Evolutionary conservation across 2,888 invertebrate species (phyloP).

Genomic region (Andrena minutula): DNA sequence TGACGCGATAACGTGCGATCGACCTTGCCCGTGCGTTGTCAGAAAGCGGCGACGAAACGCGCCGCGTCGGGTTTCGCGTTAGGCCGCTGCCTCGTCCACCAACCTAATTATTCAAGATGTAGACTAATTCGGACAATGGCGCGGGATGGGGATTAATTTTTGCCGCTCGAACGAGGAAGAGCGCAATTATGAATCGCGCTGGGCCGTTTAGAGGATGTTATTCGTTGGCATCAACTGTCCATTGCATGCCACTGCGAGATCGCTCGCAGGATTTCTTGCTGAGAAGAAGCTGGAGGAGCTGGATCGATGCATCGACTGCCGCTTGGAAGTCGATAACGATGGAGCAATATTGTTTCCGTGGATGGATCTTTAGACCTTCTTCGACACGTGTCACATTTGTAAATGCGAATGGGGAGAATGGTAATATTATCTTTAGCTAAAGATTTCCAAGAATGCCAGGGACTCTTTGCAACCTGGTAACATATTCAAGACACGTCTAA

Average conservation of each 20-base stretch:
- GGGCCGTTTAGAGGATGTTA: constrained; percentile 24
- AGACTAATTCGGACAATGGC: constrained; percentile 48
- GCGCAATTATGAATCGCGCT: constrained; percentile 51
- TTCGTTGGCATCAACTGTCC: constrained; percentile 15
- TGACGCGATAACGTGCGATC: constrained; percentile 40
- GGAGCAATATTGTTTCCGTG: neutral
- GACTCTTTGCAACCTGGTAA: neutral
- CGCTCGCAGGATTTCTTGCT: neutral
- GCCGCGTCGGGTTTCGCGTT: constrained; percentile 50
- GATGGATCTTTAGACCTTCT: neutral
- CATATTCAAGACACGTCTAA: neutral
- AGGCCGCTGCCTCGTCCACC: constrained; percentile 28
- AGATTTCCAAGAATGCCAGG: neutral
- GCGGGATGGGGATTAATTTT: constrained; percentile 48
- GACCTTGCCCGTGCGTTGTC: constrained; percentile 51
- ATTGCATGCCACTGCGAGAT: neutral
- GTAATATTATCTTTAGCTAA: neutral
- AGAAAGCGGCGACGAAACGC: constrained; percentile 45
- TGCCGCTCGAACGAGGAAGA: constrained; percentile 54
- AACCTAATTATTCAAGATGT: constrained; percentile 61
- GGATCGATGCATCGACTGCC: neutral
- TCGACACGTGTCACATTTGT: neutral
- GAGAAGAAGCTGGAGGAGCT: neutral
- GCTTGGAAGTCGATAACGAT: neutral
- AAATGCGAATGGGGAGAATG: constrained; percentile 2